These are phyloP conservation scores for Drosophila nigromelanica DNA, from an alignment of 1,140 invertebrate species.

Conservation along the genomic window DNA sequence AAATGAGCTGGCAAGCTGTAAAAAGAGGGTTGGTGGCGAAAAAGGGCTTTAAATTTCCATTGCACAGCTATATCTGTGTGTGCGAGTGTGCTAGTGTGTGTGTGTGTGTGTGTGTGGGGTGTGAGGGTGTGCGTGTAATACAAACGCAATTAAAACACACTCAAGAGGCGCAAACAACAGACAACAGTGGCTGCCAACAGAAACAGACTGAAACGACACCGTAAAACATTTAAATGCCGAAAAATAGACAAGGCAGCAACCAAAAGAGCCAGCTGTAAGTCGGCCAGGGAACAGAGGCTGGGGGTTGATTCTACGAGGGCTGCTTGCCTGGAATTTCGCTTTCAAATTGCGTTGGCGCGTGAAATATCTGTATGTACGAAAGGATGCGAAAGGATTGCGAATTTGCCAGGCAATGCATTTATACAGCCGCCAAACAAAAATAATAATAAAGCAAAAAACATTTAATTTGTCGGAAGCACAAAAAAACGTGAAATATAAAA, in stretches of 20 bases:
- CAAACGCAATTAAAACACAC: constrained; percentile 82
- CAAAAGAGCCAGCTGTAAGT: constrained; percentile 4
- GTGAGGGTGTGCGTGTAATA: constrained; percentile 63
- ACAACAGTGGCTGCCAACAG: constrained; percentile 42
- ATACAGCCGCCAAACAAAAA: constrained; percentile 32
- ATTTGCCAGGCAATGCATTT: constrained; percentile 68
- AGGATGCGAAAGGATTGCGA: constrained; percentile 64
- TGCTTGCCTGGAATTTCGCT: constrained; percentile 64
- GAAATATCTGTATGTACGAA: constrained; percentile 54
- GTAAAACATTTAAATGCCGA: constrained; percentile 82
- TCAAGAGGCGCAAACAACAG: constrained; percentile 80
- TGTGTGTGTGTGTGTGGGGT: constrained; percentile 5
- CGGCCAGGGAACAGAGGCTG: constrained; percentile 12
- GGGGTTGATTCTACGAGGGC: constrained; percentile 21
- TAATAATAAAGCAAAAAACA: constrained; percentile 38
- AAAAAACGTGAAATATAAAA: constrained; percentile 9
- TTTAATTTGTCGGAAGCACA: constrained; percentile 57
- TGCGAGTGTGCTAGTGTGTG: not conserved
- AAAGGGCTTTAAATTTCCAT: constrained; percentile 77
- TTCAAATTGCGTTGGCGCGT: constrained; percentile 77
- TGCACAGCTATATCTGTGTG: constrained; percentile 15
- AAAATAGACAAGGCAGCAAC: constrained; percentile 67
- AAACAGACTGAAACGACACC: constrained; percentile 63
- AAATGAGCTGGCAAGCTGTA: constrained; percentile 36
- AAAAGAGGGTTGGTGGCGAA: constrained; percentile 12